These are phyloP conservation scores for Criorhina ranunculi DNA, from an alignment of 2,888 invertebrate genomes.

Conservation along the genomic window DNA sequence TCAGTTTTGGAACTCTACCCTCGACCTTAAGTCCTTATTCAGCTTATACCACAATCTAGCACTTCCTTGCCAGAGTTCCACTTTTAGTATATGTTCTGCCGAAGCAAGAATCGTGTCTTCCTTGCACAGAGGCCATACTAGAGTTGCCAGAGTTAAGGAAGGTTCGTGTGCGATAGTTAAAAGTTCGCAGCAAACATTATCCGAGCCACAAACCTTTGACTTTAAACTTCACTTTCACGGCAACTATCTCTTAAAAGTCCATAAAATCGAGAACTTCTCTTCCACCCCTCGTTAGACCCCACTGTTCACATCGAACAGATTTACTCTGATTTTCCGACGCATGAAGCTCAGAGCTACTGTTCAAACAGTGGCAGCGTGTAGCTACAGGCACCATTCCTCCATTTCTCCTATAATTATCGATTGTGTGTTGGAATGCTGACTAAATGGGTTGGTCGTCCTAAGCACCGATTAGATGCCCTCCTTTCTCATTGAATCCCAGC, in stretches of 20 bases:
- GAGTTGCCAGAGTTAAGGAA: too few species aligned
- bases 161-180: too few species aligned
- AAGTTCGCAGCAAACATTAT: too few species aligned
- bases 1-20: too few species aligned
- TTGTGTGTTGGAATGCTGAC: constrained; percentile 41
- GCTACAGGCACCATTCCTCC: constrained; percentile 20
- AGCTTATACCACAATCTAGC: too few species aligned
- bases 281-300: not conserved
- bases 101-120: constrained; percentile 92
- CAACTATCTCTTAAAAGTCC: too few species aligned
- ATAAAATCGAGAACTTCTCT: too few species aligned
- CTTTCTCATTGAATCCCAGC: constrained; percentile 23
- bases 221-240: too few species aligned
- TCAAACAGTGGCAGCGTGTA: constrained; percentile 41
- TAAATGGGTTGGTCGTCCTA: constrained; percentile 33
- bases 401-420: constrained; percentile 47
- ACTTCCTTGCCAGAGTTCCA: too few species aligned
- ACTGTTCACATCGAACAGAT: constrained; percentile 17
- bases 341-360: constrained; percentile 12
- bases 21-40: too few species aligned
- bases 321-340: constrained; percentile 44
- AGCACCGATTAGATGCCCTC: constrained; percentile 40
- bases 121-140: too few species aligned
- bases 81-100: constrained; percentile 94
- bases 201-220: too few species aligned